Evolutionary conservation across 2,888 invertebrate species (phyloP).

Genomic region (Tachina fera): DNA sequence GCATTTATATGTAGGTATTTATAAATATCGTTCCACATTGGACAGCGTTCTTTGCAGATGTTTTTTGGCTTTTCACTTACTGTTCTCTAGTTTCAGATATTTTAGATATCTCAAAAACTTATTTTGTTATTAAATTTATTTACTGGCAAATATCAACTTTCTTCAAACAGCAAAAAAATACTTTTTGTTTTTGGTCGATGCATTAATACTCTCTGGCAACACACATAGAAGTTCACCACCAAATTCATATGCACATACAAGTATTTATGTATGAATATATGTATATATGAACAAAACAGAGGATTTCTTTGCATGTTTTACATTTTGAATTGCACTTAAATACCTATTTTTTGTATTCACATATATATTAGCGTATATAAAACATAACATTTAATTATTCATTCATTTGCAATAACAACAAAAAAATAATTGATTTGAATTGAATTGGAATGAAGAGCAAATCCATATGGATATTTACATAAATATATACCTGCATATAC

Average conservation of each 20-base stretch:
- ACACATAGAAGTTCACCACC: slow-evolving; percentile 37
- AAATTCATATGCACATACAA: neutral
- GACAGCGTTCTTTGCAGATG: too few species aligned
- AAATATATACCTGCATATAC: too few species aligned
- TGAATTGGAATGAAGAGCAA: neutral
- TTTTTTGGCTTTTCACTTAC: too few species aligned
- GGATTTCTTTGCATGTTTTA: neutral
- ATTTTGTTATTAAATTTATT: too few species aligned
- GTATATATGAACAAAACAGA: neutral
- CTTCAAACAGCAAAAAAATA: neutral
- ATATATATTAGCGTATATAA: slow-evolving; percentile 1
- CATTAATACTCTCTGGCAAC: slow-evolving; percentile 1
- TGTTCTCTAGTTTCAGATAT: too few species aligned
- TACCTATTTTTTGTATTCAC: neutral
- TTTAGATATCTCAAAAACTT: too few species aligned
- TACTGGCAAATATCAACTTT: too few species aligned
- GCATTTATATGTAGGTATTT: too few species aligned
- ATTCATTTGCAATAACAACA: slow-evolving; percentile 48
- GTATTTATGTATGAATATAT: neutral
- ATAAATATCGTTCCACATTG: too few species aligned
- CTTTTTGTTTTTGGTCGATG: neutral
- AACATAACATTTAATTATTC: slow-evolving; percentile 53
- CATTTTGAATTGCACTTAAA: neutral
- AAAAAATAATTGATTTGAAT: slow-evolving; percentile 16
- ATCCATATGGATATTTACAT: neutral